phyloP scores from a whole-genome alignment of 2,113 vertebrate genomes.

The Leucosticte australis region DNA sequence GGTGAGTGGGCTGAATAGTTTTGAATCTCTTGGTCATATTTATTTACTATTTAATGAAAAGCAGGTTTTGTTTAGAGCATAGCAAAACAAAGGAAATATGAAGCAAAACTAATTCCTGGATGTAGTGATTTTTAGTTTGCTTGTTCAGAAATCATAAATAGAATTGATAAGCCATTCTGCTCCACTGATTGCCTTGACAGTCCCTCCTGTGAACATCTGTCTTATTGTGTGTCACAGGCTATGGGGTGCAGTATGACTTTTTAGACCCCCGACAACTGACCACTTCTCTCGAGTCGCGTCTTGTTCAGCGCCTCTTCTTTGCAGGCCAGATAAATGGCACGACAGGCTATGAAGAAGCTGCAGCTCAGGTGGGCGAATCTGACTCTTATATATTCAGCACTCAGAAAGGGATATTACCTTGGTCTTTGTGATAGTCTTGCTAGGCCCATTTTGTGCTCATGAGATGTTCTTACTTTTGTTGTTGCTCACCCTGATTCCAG shows the following conservation, averaged over 20 bases:
- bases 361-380: constrained; percentile 82
- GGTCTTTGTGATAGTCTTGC: background rate
- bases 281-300: constrained; percentile 83
- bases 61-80: rapidly evolving
- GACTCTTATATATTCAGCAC: rapidly evolving
- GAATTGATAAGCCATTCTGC: background rate
- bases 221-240: constrained; percentile 75
- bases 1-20: constrained; percentile 68
- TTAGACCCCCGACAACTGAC: constrained; percentile 91
- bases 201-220: background rate
- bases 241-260: constrained; percentile 95
- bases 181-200: background rate
- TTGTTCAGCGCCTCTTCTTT: constrained; percentile 88
- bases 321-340: constrained; percentile 98
- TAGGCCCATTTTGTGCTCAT: background rate
- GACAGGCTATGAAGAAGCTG: constrained; percentile 96
- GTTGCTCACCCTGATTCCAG: background rate
- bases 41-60: background rate
- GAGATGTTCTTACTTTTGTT: background rate
- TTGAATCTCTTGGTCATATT: background rate
- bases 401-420: background rate
- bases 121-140: background rate
- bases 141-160: background rate
- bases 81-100: background rate
- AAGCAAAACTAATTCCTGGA: background rate